Percentiles rank a stretch among this genome's conserved stretches.
Conservation (phyloP, 1,140 invertebrate genomes). For the Temnothorax curvispinosus region DNA sequence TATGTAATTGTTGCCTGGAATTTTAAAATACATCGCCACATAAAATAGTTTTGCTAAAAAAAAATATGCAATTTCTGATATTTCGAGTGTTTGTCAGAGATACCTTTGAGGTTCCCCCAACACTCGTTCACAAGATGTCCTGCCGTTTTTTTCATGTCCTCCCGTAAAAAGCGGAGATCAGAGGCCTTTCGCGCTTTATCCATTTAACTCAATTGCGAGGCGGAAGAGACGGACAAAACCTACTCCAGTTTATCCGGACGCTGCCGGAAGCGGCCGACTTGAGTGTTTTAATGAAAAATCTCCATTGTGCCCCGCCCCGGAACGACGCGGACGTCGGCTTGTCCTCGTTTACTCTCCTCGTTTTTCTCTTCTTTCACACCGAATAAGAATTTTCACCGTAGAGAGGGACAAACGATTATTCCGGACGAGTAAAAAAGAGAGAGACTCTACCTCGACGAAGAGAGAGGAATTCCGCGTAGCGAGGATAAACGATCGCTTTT, state of each 20-base stretch:
- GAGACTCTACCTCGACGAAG: not conserved
- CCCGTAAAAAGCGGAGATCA: constrained; percentile 1
- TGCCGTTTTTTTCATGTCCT: not conserved
- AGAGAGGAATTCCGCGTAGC: constrained; percentile 15
- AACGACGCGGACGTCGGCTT: constrained; percentile 13
- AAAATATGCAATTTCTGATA: not conserved
- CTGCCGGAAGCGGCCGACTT: constrained; percentile 38
- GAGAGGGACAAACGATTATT: constrained; percentile 33
- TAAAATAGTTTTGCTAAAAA: not conserved
- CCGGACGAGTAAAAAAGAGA: not conserved
- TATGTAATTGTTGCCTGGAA: not conserved
- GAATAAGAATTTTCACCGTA: constrained; percentile 39
- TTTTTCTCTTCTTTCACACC: constrained; percentile 25
- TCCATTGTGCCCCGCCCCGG: constrained; percentile 9
- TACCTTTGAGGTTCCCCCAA: not conserved
- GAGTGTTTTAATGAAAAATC: constrained; percentile 58
- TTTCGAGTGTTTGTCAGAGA: not conserved
- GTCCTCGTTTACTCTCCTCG: not conserved
- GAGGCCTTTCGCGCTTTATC: constrained; percentile 22
- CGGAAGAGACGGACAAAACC: constrained; percentile 24
- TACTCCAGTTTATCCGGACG: constrained; percentile 44
- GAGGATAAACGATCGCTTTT: constrained; percentile 50
- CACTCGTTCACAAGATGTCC: not conserved
- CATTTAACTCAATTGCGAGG: constrained; percentile 35
- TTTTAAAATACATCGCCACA: not conserved